These are phyloP conservation scores for Pao palembangensis DNA, from an alignment of 2,113 vertebrate species.

Conservation along the genomic window DNA sequence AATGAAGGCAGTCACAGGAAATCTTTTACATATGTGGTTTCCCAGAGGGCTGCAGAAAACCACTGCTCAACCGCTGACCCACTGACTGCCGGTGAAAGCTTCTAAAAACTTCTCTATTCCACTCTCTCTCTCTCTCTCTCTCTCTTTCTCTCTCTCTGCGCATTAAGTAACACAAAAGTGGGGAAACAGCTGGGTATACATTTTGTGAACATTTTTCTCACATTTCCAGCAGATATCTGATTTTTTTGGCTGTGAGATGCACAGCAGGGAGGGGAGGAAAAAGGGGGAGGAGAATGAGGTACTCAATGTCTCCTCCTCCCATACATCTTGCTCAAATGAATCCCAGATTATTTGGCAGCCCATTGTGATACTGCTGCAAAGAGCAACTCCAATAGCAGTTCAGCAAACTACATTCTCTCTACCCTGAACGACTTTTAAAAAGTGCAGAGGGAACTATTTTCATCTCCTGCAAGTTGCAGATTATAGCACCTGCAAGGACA, in stretches of 20 bases:
- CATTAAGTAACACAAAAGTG: background rate
- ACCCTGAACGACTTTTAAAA: constrained; percentile 4
- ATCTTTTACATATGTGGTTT: constrained; percentile 41
- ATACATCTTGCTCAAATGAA: constrained; percentile 61
- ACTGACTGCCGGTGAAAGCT: constrained; percentile 3
- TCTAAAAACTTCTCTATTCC: background rate
- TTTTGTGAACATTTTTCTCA: constrained; percentile 2
- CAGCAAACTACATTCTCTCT: constrained; percentile 1
- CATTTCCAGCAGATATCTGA: constrained; percentile 41
- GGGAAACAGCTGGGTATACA: too few relatives aligned
- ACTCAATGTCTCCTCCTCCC: constrained; percentile 50
- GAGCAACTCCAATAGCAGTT: constrained; percentile 17
- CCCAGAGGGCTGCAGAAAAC: constrained; percentile 29
- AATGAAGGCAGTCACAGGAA: constrained; percentile 20
- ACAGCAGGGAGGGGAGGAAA: constrained; percentile 37
- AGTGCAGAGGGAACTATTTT: constrained; percentile 4
- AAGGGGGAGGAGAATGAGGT: constrained; percentile 6
- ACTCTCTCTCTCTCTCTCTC: background rate
- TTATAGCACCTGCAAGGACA: constrained; percentile 7
- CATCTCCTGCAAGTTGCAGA: constrained; percentile 16
- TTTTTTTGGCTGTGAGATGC: constrained; percentile 50
- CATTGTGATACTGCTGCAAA: constrained; percentile 46
- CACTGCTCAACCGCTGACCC: constrained; percentile 41
- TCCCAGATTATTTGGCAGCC: constrained; percentile 58
- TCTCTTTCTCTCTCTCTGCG: background rate